phyloP scores from a whole-genome alignment of 35 echinoderm and acorn worm species.

The Heliocidaris erythrogramma region DNA sequence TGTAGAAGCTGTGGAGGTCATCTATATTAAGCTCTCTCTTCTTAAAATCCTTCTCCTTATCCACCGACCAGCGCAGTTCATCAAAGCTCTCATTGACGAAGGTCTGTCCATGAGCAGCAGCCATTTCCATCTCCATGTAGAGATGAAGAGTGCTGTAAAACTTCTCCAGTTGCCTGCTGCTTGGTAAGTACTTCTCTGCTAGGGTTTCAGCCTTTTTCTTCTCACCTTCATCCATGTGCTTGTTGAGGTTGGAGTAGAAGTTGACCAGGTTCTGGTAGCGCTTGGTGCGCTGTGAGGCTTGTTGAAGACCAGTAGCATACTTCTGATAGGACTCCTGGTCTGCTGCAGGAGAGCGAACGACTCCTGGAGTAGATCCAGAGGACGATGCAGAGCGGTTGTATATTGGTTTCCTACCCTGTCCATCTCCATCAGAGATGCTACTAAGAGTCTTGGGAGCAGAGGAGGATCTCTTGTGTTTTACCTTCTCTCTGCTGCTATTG shows the following conservation, averaged over 20 bases:
- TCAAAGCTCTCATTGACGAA: conserved; percentile 37
- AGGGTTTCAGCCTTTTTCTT: conserved; percentile 48
- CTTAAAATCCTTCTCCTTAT: conserved; percentile 56
- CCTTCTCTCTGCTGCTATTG: conserved; percentile 2
- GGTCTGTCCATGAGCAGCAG: conserved; percentile 32
- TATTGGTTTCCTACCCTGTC: not conserved
- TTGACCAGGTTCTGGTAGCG: conserved; percentile 62
- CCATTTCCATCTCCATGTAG: conserved; percentile 67
- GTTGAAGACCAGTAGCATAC: conserved; percentile 56
- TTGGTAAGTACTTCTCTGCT: conserved; percentile 67
- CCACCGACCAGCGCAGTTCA: conserved; percentile 46
- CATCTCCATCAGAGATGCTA: not conserved
- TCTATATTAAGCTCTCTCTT: conserved; percentile 57
- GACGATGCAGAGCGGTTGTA: not conserved
- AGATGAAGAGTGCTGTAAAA: conserved; percentile 66
- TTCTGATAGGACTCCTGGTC: conserved; percentile 57
- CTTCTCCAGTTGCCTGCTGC: conserved; percentile 35
- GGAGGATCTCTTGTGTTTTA: conserved; percentile 34
- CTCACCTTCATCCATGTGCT: conserved; percentile 50
- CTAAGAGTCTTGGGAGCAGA: not conserved
- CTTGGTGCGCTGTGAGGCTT: conserved; percentile 57
- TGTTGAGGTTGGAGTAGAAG: conserved; percentile 64
- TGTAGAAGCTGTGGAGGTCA: conserved; percentile 63
- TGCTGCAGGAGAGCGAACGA: conserved; percentile 60
- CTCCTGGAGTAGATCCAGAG: not conserved